Evolutionary conservation across 2,888 invertebrate species (phyloP).

Genomic region (Ceramica pisi): DNA sequence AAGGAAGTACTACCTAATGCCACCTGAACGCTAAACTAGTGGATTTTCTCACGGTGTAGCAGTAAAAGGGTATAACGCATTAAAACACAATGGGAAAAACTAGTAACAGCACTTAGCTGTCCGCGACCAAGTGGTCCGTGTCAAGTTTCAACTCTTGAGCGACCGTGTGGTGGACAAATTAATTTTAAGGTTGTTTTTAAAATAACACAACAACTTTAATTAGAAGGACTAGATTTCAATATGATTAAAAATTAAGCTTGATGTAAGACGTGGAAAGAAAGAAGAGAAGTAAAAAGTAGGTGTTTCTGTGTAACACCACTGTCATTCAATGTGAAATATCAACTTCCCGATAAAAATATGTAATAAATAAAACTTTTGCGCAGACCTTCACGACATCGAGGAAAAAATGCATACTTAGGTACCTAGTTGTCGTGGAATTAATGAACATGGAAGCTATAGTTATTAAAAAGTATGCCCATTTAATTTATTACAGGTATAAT

Average conservation of each 20-base stretch:
- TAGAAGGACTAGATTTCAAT: slow-evolving; percentile 1
- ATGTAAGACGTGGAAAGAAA: neutral
- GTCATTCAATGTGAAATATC: slow-evolving; percentile 7
- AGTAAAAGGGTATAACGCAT: slow-evolving; percentile 78
- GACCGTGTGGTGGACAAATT: slow-evolving; percentile 28
- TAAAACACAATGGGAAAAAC: slow-evolving; percentile 80
- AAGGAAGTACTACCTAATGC: slow-evolving; percentile 80
- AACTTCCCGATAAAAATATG: slow-evolving; percentile 12
- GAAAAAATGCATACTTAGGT: slow-evolving; percentile 41
- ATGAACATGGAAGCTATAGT: slow-evolving; percentile 49
- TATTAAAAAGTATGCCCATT: slow-evolving; percentile 44
- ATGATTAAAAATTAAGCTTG: neutral
- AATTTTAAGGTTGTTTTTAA: slow-evolving; percentile 8
- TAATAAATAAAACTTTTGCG: slow-evolving; percentile 29
- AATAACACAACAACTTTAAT: slow-evolving; percentile 13
- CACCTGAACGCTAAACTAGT: slow-evolving; percentile 80
- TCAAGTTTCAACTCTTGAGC: slow-evolving; percentile 53
- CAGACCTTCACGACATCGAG: slow-evolving; percentile 26
- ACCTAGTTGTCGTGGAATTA: slow-evolving; percentile 57
- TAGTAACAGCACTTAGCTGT: slow-evolving; percentile 80
- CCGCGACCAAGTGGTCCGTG: slow-evolving; percentile 65
- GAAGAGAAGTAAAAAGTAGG: neutral
- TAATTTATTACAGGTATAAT: slow-evolving; percentile 45
- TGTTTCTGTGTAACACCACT: slow-evolving; percentile 6
- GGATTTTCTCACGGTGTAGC: slow-evolving; percentile 84